These are phyloP conservation scores for Acromyrmex echinatior DNA, from an alignment of 1,140 invertebrate species.

Conservation along the genomic window DNA sequence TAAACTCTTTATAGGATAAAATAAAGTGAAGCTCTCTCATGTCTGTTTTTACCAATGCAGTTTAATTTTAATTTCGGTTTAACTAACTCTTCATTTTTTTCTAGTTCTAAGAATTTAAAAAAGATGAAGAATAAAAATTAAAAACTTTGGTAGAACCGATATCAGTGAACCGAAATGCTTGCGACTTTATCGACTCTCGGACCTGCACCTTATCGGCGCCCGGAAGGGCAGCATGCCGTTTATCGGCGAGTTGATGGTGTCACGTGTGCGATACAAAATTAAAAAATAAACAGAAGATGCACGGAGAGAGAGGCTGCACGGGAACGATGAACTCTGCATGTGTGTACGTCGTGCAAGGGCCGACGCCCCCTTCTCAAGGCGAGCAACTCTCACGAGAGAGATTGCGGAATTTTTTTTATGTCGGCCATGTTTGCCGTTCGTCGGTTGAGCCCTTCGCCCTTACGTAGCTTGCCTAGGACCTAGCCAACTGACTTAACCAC, in stretches of 20 bases:
- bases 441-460: slow-evolving; percentile 29
- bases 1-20: too few relatives aligned
- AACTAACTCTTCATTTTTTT: too few relatives aligned
- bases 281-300: slow-evolving; percentile 70
- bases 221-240: neutral
- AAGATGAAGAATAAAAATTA: too few relatives aligned
- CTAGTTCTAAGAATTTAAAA: too few relatives aligned
- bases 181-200: slow-evolving; percentile 4
- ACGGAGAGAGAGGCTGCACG: slow-evolving; percentile 29
- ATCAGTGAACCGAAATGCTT: neutral
- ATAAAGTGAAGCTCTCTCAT: too few relatives aligned
- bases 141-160: too few relatives aligned
- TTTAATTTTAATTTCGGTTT: too few relatives aligned
- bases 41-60: too few relatives aligned
- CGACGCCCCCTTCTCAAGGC: slow-evolving; percentile 83
- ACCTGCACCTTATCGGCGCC: neutral
- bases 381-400: slow-evolving; percentile 80
- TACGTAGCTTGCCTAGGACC: slow-evolving; percentile 6
- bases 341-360: slow-evolving; percentile 79
- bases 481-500: neutral
- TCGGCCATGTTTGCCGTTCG: slow-evolving; percentile 65
- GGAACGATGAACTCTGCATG: slow-evolving; percentile 74
- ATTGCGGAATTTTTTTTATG: slow-evolving; percentile 80
- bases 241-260: slow-evolving; percentile 10
- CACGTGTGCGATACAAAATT: slow-evolving; percentile 60